Evolutionary conservation across 2,888 invertebrate species (phyloP).

Genomic region (Xestobium rufovillosum): DNA sequence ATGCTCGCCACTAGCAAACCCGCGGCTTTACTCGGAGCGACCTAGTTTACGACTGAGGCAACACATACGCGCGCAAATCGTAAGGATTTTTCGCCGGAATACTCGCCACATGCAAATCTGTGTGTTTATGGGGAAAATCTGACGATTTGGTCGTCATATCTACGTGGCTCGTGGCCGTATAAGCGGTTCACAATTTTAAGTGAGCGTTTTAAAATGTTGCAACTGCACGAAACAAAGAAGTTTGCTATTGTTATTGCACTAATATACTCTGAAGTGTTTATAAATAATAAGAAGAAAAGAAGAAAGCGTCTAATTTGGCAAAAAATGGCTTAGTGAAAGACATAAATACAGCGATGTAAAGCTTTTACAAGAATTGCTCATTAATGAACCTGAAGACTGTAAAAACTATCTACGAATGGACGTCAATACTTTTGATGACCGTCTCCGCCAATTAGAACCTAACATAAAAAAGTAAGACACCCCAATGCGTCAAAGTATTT

Average conservation of each 20-base stretch:
- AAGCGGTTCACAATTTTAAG: constrained; percentile 7
- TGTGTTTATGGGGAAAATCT: constrained; percentile 3
- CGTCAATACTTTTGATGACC: constrained; percentile 2
- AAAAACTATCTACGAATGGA: constrained; percentile 3
- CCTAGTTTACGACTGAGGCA: constrained; percentile 8
- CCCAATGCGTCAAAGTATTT: constrained; percentile 1
- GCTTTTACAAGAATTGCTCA: not conserved
- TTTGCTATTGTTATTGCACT: constrained; percentile 6
- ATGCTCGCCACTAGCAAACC: too few species aligned
- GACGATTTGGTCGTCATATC: constrained; percentile 5
- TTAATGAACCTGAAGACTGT: constrained; percentile 3
- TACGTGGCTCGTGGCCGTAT: constrained; percentile 7
- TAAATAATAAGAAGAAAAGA: constrained; percentile 6
- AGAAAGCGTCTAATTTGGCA: constrained; percentile 6
- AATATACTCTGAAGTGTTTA: constrained; percentile 5
- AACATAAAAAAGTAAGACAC: not conserved
- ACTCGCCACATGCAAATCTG: not conserved
- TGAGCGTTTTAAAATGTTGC: constrained; percentile 7
- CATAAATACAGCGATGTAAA: constrained; percentile 3
- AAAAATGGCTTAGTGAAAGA: constrained; percentile 6
- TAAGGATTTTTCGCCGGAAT: not conserved
- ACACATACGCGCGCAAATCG: constrained; percentile 3
- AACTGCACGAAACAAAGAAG: not conserved
- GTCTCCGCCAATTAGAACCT: not conserved
- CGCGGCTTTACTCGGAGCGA: too few species aligned